A percentile compares a stretch with the other conserved stretches of the same genome.
Conservation (phyloP, 1,140 invertebrate genomes). For the Drosophila lini region DNA sequence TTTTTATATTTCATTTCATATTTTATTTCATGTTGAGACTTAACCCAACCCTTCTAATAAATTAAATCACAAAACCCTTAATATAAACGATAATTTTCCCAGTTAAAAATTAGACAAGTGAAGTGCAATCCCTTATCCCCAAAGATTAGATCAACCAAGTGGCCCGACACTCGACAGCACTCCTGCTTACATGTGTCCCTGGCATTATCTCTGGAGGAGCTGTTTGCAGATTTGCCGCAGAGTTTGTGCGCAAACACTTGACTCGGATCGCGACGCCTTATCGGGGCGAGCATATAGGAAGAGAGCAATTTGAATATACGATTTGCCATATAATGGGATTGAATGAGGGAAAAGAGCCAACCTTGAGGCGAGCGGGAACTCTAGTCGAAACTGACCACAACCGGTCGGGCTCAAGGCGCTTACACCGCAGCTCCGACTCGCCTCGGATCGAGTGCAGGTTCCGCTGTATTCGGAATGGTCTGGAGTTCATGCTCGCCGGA, state of each 20-base stretch:
- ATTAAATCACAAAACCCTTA: background rate
- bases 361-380: slow-evolving; percentile 61
- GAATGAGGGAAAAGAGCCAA: slow-evolving; percentile 37
- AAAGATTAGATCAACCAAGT: slow-evolving; percentile 39
- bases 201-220: slow-evolving; percentile 39
- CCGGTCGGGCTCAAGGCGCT: slow-evolving; percentile 71
- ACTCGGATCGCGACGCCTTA: slow-evolving; percentile 24
- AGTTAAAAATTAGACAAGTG: slow-evolving; percentile 7
- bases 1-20: background rate
- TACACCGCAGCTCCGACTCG: slow-evolving; percentile 48
- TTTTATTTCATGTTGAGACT: background rate
- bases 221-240: slow-evolving; percentile 13
- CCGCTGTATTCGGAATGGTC: slow-evolving; percentile 18
- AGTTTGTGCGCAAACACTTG: slow-evolving; percentile 40
- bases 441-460: slow-evolving; percentile 33
- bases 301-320: slow-evolving; percentile 47
- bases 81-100: background rate
- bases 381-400: slow-evolving; percentile 57
- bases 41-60: fast-evolving
- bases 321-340: slow-evolving; percentile 11
- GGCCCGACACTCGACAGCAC: background rate
- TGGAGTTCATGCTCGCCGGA: slow-evolving; percentile 59
- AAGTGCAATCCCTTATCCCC: slow-evolving; percentile 6
- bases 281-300: slow-evolving; percentile 42
- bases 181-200: slow-evolving; percentile 25